Percentiles rank a stretch among this genome's conserved stretches.
Conservation (phyloP, 2,797 vertebrate species). For the Prunella strophiata region DNA sequence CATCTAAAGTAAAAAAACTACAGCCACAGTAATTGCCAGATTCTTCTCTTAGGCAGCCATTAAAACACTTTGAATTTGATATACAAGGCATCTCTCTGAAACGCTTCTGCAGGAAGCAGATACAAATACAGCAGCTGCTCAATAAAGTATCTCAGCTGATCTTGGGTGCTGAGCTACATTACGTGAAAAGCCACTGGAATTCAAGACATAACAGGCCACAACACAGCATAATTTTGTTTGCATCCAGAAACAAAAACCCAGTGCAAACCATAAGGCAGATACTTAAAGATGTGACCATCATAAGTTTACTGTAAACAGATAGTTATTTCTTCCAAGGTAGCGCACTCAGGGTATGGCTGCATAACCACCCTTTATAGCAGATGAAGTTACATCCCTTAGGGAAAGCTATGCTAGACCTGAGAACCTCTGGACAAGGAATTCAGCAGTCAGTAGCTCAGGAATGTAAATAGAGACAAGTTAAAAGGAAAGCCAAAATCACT, state of each 20-base stretch:
- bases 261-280: neutral
- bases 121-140: neutral
- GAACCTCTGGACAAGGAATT: conserved; percentile 49
- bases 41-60: neutral
- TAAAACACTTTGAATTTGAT: neutral
- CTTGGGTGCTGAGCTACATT: neutral
- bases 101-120: neutral
- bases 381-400: conserved; percentile 64
- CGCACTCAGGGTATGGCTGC: neutral
- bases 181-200: neutral
- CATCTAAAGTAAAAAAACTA: neutral
- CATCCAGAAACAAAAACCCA: neutral
- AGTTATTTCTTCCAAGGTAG: conserved; percentile 9
- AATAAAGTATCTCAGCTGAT: neutral
- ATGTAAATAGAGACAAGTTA: conserved; percentile 56
- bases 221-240: neutral
- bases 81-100: neutral
- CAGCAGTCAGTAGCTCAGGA: conserved; percentile 41
- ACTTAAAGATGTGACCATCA: neutral
- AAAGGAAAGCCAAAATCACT: conserved; percentile 35
- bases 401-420: conserved; percentile 30
- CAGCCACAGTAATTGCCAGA: neutral
- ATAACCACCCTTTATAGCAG: neutral
- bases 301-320: conserved; percentile 28
- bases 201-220: neutral